Conservation (phyloP, 2,113 vertebrate species). For the Anguilla japonica region DNA sequence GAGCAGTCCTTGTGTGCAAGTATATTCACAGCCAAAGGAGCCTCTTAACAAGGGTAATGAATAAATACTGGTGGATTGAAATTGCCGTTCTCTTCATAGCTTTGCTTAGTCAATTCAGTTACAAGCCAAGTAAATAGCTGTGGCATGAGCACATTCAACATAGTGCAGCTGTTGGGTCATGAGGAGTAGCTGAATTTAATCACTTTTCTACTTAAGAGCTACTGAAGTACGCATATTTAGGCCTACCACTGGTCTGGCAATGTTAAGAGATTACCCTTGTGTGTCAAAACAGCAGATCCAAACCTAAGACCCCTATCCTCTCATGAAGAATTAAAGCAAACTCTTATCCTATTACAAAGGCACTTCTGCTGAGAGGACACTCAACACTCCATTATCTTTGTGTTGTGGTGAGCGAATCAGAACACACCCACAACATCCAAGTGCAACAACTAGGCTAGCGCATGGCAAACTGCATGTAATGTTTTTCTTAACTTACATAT, state of each 20-base stretch:
- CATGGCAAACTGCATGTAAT: background rate
- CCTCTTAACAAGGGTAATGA: background rate
- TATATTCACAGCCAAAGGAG: background rate
- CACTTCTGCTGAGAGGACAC: background rate
- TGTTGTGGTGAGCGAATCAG: background rate
- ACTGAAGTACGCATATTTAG: background rate
- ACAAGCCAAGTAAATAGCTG: background rate
- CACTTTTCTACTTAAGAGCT: background rate
- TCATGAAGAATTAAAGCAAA: constrained; percentile 16
- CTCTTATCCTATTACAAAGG: constrained; percentile 17
- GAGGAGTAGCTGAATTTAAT: background rate
- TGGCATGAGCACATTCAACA: background rate
- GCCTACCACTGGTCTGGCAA: constrained; percentile 4
- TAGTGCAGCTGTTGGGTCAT: background rate
- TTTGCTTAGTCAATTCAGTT: background rate
- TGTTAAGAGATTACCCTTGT: constrained; percentile 3
- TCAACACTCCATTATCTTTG: background rate
- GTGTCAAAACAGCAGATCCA: background rate
- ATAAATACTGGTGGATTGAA: background rate
- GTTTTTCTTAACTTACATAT: background rate
- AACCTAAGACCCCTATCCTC: background rate
- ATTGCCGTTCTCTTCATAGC: background rate
- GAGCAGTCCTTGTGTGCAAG: background rate
- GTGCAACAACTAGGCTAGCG: too few relatives aligned
- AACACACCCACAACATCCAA: background rate